Evolutionary conservation across 2,113 vertebrate species (phyloP).

Genomic region (Dasyornis broadbenti): DNA sequence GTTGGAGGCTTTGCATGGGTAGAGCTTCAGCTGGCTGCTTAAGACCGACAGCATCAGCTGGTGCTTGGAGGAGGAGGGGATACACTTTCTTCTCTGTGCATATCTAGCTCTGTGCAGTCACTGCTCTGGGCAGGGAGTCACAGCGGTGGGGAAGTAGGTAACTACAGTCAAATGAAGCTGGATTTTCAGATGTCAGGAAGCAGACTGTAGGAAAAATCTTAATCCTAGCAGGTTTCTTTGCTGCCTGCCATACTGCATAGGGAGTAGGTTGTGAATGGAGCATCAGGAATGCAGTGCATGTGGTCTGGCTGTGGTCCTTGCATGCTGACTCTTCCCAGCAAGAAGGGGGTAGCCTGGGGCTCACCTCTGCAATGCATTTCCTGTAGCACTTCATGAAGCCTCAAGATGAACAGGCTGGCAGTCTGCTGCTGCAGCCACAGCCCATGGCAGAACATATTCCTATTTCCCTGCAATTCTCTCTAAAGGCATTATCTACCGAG

Average conservation of each 20-base stretch:
- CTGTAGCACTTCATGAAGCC: not conserved
- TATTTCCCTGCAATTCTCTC: not conserved
- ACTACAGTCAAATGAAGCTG: not conserved
- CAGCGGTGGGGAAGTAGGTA: fast-evolving
- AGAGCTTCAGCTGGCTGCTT: not conserved
- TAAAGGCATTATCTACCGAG: not conserved
- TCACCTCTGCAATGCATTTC: not conserved
- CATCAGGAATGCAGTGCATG: not conserved
- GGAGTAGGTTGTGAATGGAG: not conserved
- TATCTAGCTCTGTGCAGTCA: no score
- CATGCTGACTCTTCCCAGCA: not conserved
- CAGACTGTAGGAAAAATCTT: not conserved
- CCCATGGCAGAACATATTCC: not conserved
- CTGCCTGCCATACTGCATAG: fast-evolving
- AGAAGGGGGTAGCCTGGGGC: not conserved
- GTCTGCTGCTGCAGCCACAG: not conserved
- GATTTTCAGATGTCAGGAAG: not conserved
- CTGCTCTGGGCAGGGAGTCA: not conserved
- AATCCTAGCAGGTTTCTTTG: not conserved
- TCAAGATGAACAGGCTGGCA: not conserved
- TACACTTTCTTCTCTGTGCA: not conserved
- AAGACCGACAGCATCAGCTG: not conserved
- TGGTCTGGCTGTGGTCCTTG: not conserved
- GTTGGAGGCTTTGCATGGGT: not conserved
- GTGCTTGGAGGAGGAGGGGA: not conserved